A percentile compares a stretch with the other conserved stretches of the same genome.
Conservation (phyloP, 2,888 invertebrate species). For the Bombylius major region DNA sequence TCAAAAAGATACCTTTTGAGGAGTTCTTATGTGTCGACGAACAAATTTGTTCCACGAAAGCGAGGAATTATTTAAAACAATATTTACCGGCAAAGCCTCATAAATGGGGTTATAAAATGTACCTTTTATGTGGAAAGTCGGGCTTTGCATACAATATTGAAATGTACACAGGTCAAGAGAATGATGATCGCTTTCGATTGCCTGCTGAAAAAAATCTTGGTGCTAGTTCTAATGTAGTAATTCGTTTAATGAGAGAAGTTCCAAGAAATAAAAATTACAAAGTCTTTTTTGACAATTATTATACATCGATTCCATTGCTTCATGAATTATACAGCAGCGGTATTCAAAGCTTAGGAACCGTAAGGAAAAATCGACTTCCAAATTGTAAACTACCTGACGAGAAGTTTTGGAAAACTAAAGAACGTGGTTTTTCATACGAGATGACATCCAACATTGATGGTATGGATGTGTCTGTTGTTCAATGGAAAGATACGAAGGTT, state of each 20-base stretch:
- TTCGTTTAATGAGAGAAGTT: constrained; percentile 11
- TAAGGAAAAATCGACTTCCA: constrained; percentile 7
- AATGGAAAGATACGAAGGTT: constrained; percentile 9
- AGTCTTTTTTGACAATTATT: constrained; percentile 4
- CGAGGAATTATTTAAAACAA: constrained; percentile 10
- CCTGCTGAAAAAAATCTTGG: constrained; percentile 11
- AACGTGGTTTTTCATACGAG: constrained; percentile 5
- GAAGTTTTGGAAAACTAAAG: constrained; percentile 7
- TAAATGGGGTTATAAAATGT: constrained; percentile 19
- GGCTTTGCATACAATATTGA: constrained; percentile 18
- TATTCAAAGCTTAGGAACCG: constrained; percentile 9
- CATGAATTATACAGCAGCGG: constrained; percentile 7
- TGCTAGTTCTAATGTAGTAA: constrained; percentile 15
- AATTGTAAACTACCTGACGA: constrained; percentile 10
- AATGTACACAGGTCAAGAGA: constrained; percentile 13
- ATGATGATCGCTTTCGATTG: constrained; percentile 6
- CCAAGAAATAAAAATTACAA: constrained; percentile 9
- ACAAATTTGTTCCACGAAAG: constrained; percentile 2
- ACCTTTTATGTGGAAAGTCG: constrained; percentile 12
- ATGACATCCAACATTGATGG: constrained; percentile 7
- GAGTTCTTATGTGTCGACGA: too few species aligned
- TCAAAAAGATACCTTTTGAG: too few species aligned
- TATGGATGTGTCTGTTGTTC: constrained; percentile 2
- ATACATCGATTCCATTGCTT: constrained; percentile 6
- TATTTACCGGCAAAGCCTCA: constrained; percentile 15